Percentiles rank a stretch among this genome's conserved stretches.
phyloP scores from a whole-genome alignment of 2,797 vertebrate genomes.

The Tauraco hartlaubi region DNA sequence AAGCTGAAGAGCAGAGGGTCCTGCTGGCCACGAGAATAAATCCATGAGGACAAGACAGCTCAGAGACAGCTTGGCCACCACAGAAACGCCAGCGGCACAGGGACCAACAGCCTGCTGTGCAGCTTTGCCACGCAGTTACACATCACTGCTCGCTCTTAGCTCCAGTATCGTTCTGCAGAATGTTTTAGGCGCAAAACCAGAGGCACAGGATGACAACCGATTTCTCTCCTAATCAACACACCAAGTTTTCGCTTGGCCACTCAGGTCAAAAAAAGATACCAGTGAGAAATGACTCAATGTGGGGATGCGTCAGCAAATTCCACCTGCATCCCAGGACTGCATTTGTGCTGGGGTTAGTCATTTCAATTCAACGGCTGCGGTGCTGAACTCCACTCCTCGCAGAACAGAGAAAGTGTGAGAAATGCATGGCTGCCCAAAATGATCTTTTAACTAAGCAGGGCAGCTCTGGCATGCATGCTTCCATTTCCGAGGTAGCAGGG shows the following conservation, averaged over 20 bases:
- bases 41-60: not conserved
- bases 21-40: not conserved
- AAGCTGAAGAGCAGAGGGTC: not conserved
- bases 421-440: not conserved
- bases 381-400: not conserved
- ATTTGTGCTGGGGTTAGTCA: not conserved
- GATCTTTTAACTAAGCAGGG: not conserved
- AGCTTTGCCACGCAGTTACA: not conserved
- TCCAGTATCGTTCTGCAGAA: not conserved
- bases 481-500: accelerated
- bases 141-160: not conserved
- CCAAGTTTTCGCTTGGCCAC: not conserved
- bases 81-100: not conserved
- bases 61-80: accelerated
- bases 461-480: accelerated
- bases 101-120: not conserved
- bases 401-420: not conserved
- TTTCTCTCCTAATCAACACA: not conserved
- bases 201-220: not conserved
- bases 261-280: not conserved
- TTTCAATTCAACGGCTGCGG: not conserved
- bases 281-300: not conserved
- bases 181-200: not conserved
- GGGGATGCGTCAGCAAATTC: not conserved
- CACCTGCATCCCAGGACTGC: not conserved